Evolutionary conservation across 2,888 invertebrate species (phyloP), one percentile per base, ranked within the genome.

Genomic region (Himalopsyche tibetana): DNA sequence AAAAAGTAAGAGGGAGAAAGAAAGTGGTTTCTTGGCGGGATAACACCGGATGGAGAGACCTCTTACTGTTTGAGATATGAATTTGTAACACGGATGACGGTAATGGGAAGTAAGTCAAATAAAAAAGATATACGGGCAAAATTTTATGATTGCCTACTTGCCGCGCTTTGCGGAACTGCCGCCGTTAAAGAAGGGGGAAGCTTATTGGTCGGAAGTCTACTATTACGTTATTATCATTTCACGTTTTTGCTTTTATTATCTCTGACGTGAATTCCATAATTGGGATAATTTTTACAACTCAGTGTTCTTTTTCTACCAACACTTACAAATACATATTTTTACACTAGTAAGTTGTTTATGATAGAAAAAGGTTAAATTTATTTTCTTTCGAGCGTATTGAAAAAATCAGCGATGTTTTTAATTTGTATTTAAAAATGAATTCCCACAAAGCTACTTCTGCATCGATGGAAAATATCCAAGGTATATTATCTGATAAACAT

Each of bases 51-150:
- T 81, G 80, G 42, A 80, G 36, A 51, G 88, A 85, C 88, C 88
- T 85, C 88, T 88, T 55, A 86, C 88, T 88, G 88, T 87, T 88
- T 85, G 88, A 88, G 87, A 87, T 88, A 88, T 88, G 88, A 88
- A 88, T 88, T 87, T 87, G 88, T 88, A 87, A 87, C 88, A 80
- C 85, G 88, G 87, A 87, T 88, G 88, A 88, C 88, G 86, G 88
- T 88, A 86, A 88, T 87, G 87, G 88, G 86, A 82, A 87, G 87
- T 87, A 84, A 87, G 87, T 85, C 87, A 85, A 87, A 88, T 87
- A 87, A 88, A 88, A 87, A 85, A 87, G 88, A 88, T 88, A 88
- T 88, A 86, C 85, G 87, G 84, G 80, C 36, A 38, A 84, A 83
- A 84, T 85, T 88, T 88, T 87, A 88, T 85, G 87, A 87, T 85